Conservation (phyloP, 2,797 vertebrate genomes). For the Syngnathus rostellatus region DNA sequence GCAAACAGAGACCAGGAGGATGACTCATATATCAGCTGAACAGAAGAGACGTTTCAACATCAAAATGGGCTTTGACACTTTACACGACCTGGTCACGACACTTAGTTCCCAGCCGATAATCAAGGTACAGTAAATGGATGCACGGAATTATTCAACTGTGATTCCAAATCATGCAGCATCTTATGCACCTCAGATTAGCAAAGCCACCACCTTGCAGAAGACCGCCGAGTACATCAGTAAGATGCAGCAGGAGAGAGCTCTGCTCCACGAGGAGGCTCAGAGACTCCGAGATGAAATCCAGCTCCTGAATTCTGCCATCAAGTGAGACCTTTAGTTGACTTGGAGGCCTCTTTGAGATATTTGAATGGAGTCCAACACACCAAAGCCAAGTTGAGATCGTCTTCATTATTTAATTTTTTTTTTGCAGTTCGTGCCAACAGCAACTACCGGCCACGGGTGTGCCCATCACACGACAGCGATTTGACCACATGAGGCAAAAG, state of each 20-base stretch:
- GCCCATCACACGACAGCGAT: constrained; percentile 91
- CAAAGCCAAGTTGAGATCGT: too few relatives aligned
- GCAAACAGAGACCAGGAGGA: constrained; percentile 82
- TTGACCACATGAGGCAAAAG: constrained; percentile 90
- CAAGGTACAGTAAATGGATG: constrained; percentile 71
- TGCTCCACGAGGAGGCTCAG: constrained; percentile 89
- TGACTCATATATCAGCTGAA: constrained; percentile 94
- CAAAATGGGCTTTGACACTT: constrained; percentile 91
- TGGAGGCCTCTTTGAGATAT: too few relatives aligned
- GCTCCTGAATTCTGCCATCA: constrained; percentile 86
- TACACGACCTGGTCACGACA: constrained; percentile 86
- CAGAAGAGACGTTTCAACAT: constrained; percentile 98
- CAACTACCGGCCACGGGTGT: constrained; percentile 92
- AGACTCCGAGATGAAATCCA: constrained; percentile 84
- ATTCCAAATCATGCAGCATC: neutral
- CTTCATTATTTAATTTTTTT: neutral
- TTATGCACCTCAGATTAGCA: constrained; percentile 79
- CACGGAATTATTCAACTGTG: neutral
- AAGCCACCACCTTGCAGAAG: constrained; percentile 92
- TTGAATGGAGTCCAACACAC: too few relatives aligned
- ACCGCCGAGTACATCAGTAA: constrained; percentile 90
- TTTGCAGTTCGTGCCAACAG: constrained; percentile 81
- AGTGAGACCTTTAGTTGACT: constrained; percentile 61
- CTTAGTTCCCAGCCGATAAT: constrained; percentile 86
- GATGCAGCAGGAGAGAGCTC: constrained; percentile 88